These are phyloP conservation scores for Formica exsecta DNA, from an alignment of 1,140 invertebrate species.

Conservation along the genomic window DNA sequence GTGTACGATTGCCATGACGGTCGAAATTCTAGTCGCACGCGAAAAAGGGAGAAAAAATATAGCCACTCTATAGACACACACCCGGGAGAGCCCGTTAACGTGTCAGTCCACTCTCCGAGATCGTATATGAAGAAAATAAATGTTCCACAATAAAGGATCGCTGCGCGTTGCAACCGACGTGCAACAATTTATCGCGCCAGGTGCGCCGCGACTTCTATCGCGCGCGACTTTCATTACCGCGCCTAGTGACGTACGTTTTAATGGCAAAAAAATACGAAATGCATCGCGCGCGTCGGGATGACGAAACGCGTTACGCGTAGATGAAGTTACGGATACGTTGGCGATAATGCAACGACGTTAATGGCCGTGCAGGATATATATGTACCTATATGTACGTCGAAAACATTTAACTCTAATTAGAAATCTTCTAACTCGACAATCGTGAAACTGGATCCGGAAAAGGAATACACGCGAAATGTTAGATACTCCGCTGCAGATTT, in stretches of 20 bases:
- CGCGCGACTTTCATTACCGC: constrained; percentile 54
- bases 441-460: constrained; percentile 7
- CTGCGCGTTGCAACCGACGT: constrained; percentile 16
- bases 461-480: constrained; percentile 1
- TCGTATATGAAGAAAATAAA: constrained; percentile 40
- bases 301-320: constrained; percentile 39
- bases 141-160: constrained; percentile 49
- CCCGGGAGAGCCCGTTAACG: not conserved
- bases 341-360: constrained; percentile 25
- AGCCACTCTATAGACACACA: not conserved
- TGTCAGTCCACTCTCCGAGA: not conserved
- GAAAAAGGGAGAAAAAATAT: constrained; percentile 6
- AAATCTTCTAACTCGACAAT: constrained; percentile 22
- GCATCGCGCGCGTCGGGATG: constrained; percentile 43
- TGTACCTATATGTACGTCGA: not conserved
- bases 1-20: not conserved
- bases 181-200: constrained; percentile 57
- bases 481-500: not conserved
- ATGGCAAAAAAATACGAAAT: constrained; percentile 46
- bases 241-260: constrained; percentile 31
- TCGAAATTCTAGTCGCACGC: not conserved
- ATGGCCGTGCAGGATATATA: not conserved
- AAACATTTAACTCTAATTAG: constrained; percentile 47
- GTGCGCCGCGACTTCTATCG: constrained; percentile 39
- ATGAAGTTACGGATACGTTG: constrained; percentile 50